Percentiles rank a stretch among this genome's conserved stretches.
Evolutionary conservation across 2,888 invertebrate genomes (phyloP).

Genomic region (Smittia sp.): DNA sequence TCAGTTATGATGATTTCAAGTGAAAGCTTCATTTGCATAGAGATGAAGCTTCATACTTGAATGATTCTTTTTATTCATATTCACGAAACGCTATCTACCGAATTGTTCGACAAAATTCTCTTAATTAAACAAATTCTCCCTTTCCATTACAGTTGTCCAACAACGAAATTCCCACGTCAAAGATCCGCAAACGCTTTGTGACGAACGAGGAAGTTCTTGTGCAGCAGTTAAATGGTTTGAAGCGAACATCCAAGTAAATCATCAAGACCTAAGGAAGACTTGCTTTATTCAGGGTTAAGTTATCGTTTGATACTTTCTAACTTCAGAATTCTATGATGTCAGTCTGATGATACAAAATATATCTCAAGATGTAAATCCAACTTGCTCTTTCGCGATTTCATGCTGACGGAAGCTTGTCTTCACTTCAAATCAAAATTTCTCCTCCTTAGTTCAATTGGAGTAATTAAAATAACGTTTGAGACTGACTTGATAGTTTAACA

Average conservation of each 20-base stretch:
- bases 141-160: slow-evolving; percentile 31
- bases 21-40: not conserved
- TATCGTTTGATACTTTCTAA: too few relatives aligned
- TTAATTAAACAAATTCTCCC: not conserved
- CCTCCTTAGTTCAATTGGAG: not conserved
- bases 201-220: slow-evolving; percentile 63
- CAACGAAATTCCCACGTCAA: slow-evolving; percentile 45
- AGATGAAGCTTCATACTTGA: too few relatives aligned
- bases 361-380: too few relatives aligned
- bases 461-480: slow-evolving; percentile 39
- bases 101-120: too few relatives aligned
- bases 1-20: not conserved
- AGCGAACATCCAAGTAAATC: slow-evolving; percentile 55
- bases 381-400: too few relatives aligned
- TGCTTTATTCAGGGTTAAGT: not conserved
- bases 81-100: too few relatives aligned
- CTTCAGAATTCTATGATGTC: too few relatives aligned
- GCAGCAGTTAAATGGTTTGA: slow-evolving; percentile 62
- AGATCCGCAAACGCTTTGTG: slow-evolving; percentile 64
- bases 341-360: too few relatives aligned
- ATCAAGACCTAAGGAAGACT: not conserved
- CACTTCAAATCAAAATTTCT: too few relatives aligned
- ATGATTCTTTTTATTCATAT: too few relatives aligned
- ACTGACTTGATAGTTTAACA: slow-evolving; percentile 21
- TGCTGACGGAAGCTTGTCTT: too few relatives aligned